Evolutionary conservation across 2,888 invertebrate species (phyloP).

Genomic region (Mimas tiliae): DNA sequence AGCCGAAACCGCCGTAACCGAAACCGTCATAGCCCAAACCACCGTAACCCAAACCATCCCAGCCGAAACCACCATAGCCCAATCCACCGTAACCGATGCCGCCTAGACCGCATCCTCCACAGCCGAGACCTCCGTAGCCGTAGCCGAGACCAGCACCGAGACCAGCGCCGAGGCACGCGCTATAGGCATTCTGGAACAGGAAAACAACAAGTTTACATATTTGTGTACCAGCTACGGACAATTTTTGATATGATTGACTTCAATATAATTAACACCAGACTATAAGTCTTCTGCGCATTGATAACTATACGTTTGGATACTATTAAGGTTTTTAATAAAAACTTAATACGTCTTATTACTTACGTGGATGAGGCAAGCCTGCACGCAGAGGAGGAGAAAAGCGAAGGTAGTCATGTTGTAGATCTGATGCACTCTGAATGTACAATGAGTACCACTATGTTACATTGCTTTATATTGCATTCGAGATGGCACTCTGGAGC

Average conservation of each 20-base stretch:
- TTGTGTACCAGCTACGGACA: no score
- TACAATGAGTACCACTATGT: conserved; percentile 17
- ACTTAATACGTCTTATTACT: conserved; percentile 14
- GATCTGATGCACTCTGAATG: conserved; percentile 24
- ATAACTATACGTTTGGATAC: no score
- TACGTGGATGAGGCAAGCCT: conserved; percentile 51
- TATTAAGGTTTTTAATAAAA: no score
- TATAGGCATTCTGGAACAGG: conserved; percentile 27
- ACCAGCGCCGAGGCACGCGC: conserved; percentile 12
- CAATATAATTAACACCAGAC: no score
- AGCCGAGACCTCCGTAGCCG: no score
- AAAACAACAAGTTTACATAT: no score
- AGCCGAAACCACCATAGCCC: conserved; percentile 25
- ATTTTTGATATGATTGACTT: no score
- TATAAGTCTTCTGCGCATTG: no score
- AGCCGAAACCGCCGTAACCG: background rate
- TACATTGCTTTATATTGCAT: conserved; percentile 12
- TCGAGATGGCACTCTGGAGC: background rate
- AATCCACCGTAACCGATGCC: conserved; percentile 18
- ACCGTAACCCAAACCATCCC: conserved; percentile 28
- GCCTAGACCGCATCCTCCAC: background rate
- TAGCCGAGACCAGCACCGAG: conserved; percentile 13
- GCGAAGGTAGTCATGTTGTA: conserved; percentile 47
- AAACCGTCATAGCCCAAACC: conserved; percentile 27
- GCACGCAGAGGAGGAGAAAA: conserved; percentile 45